Evolutionary conservation across 1,140 invertebrate species (phyloP), one percentile per base, ranked within the genome.

Genomic region (Bilobella aurantiaca): DNA sequence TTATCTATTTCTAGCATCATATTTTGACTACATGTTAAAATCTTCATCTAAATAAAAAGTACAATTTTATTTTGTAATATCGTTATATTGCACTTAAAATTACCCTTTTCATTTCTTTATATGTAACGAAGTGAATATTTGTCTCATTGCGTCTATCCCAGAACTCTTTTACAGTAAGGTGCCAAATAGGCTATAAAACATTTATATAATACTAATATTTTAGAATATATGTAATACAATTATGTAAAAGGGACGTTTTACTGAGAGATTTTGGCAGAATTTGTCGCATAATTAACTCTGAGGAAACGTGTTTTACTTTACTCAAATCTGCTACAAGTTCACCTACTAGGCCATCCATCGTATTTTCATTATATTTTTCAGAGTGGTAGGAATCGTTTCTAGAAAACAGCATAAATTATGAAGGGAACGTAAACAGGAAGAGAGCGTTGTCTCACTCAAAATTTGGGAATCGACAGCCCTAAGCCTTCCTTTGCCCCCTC

Each of bases 401-500:
- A 42, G 8, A 8, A 8, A 12, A 42, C 34, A 8, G 34, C 8
- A 42, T 12, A 42, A 42, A 42, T 12, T 42, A 42, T 12, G 34
- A 12, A n/a, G 8, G 18, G 34, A 42, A 23, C 49, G 49, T 42
- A 12, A 53, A 5, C 5, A 14, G 49, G 23, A 8, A 53, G 14
- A 18, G 49, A 23, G n/a, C 8, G 5, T 16, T 12, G 46, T 76
- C 76, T 78, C 75, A 85, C 81, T 85, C 84, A 8, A 85, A 72
- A 65, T 83, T 78, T 16, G 84, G 83, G 67, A 79, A 82, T 57
- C 83, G 77, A 62, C 80, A n/a, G 42, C 32, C 80, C 81, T 60
- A 91, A 81, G n/a, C 85, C 80, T 27, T 82, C 81, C 74, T 85
- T 83, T 0, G 90, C 87, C 1, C 80, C 82, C 73, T 88, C 83